Percentiles rank a stretch among this genome's conserved stretches.
Evolutionary conservation across 2,113 vertebrate genomes (phyloP).

Genomic region (Garra rufa): DNA sequence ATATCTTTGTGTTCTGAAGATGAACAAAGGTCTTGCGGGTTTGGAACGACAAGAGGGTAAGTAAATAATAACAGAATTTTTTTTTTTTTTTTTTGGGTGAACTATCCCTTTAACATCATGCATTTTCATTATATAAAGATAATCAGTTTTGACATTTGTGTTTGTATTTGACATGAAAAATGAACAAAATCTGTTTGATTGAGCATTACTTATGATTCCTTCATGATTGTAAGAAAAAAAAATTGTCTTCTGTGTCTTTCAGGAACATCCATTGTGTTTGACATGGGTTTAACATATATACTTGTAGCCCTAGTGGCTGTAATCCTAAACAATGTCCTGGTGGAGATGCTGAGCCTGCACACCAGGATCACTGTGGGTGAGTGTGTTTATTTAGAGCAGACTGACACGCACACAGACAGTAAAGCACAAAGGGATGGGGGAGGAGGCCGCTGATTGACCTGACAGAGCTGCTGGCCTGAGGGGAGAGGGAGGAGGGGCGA

Average conservation of each 20-base stretch:
- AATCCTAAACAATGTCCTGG: slow-evolving; percentile 92
- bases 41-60: too few species aligned
- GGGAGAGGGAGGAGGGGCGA: slow-evolving; percentile 9
- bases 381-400: slow-evolving; percentile 53
- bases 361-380: slow-evolving; percentile 92
- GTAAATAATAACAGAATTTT: too few species aligned
- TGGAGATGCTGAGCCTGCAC: slow-evolving; percentile 92
- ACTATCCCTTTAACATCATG: neutral
- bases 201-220: neutral
- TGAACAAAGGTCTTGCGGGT: too few species aligned
- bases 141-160: neutral
- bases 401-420: neutral
- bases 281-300: slow-evolving; percentile 98
- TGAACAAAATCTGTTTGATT: neutral
- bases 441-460: slow-evolving; percentile 48
- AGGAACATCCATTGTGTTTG: slow-evolving; percentile 96
- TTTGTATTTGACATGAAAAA: neutral
- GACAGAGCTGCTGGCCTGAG: slow-evolving; percentile 37
- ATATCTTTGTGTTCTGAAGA: too few species aligned
- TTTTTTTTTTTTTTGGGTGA: too few species aligned
- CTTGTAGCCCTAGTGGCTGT: slow-evolving; percentile 90
- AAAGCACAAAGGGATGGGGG: slow-evolving; percentile 14
- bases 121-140: neutral
- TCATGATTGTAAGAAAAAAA: neutral
- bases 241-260: slow-evolving; percentile 48